Conservation (phyloP, 2,888 invertebrate species). For the Clunio marinus region DNA sequence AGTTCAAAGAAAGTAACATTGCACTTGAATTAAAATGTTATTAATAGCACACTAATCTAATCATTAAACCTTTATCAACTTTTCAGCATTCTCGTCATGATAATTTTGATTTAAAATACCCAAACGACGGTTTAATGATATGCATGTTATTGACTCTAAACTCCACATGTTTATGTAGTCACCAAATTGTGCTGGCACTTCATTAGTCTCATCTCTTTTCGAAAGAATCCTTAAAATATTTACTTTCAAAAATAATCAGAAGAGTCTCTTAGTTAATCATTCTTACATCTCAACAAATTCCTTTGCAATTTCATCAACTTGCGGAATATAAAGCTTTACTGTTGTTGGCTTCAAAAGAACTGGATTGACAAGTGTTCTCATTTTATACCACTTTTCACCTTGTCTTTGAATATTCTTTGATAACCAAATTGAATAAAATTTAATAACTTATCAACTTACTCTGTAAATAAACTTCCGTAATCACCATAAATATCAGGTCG, state of each 20-base stretch:
- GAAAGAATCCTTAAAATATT: neutral
- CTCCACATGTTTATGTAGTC: conserved; percentile 57
- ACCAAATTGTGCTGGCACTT: conserved; percentile 52
- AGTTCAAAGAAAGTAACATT: neutral
- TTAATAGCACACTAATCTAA: no score
- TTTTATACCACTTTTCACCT: no score
- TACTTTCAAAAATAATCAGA: neutral
- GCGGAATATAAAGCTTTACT: no score
- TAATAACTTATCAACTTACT: conserved; percentile 41
- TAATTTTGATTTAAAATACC: conserved; percentile 43
- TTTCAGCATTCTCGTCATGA: conserved; percentile 25
- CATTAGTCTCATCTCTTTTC: conserved; percentile 45
- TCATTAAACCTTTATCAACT: neutral
- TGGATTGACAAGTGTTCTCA: no score
- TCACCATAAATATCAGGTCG: conserved; percentile 42
- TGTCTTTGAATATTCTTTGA: no score
- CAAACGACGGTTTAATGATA: conserved; percentile 50
- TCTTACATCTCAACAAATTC: no score
- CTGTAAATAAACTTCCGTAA: conserved; percentile 43
- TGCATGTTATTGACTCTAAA: conserved; percentile 54
- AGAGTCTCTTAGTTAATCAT: no score
- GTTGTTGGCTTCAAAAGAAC: no score
- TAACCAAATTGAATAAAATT: no score
- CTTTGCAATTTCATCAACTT: no score
- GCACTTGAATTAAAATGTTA: neutral